Evolutionary conservation across 2,888 invertebrate species (phyloP).

Genomic region (Ormyrus thymus): DNA sequence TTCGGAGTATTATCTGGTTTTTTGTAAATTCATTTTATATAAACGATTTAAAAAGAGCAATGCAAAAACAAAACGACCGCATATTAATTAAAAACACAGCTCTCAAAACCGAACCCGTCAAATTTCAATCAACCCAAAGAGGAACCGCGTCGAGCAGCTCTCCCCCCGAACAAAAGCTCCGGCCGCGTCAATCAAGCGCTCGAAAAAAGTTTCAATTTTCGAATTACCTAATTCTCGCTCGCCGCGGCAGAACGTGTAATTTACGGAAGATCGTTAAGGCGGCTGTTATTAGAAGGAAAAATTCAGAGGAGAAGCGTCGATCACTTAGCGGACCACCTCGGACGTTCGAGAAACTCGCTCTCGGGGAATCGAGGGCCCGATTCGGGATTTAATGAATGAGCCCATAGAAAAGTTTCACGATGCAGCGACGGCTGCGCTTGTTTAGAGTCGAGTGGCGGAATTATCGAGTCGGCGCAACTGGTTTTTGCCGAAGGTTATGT

Average conservation of each 20-base stretch:
- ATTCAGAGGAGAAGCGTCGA: not conserved
- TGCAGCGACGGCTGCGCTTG: not conserved
- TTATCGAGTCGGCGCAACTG: too few species aligned
- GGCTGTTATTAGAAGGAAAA: conserved; percentile 11
- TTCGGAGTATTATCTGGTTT: not conserved
- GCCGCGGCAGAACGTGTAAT: conserved; percentile 16
- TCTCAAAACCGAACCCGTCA: too few species aligned
- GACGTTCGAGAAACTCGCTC: conserved; percentile 34
- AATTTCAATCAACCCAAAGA: too few species aligned
- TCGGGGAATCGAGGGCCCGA: conserved; percentile 15
- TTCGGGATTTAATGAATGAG: conserved; percentile 19
- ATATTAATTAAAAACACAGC: not conserved
- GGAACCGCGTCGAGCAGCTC: too few species aligned
- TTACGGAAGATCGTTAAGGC: not conserved
- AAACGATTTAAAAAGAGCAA: too few species aligned
- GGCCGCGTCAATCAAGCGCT: not conserved
- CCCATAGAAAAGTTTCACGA: conserved; percentile 9
- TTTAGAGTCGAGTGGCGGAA: too few species aligned
- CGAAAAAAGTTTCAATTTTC: conserved; percentile 3
- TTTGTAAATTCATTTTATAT: not conserved
- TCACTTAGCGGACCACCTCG: conserved; percentile 34
- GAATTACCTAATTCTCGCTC: conserved; percentile 16
- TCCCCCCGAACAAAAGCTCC: too few species aligned
- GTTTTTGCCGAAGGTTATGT: too few species aligned
- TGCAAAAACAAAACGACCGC: not conserved